These are phyloP conservation scores for Hesperia comma DNA, from an alignment of 2,888 invertebrate genomes.

Conservation along the genomic window DNA sequence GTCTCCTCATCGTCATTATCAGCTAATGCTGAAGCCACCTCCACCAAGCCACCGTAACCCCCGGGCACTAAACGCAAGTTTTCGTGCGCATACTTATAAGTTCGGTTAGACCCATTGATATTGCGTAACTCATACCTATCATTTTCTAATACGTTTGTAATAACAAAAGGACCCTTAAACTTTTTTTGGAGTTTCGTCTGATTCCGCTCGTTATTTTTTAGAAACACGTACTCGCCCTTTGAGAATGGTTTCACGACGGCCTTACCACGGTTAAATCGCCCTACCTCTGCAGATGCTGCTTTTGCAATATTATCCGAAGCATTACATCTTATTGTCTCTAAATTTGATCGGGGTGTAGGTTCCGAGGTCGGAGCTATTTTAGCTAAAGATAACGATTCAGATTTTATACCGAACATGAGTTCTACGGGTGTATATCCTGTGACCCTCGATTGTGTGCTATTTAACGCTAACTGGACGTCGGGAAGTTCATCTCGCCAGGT, in stretches of 20 bases:
- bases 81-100: constrained; percentile 42
- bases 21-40: neutral
- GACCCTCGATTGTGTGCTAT: constrained; percentile 42
- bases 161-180: constrained; percentile 25
- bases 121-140: constrained; percentile 30
- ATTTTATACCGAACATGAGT: constrained; percentile 43
- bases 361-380: neutral
- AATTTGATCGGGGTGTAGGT: constrained; percentile 3
- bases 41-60: constrained; percentile 31
- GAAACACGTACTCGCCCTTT: constrained; percentile 22
- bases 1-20: neutral
- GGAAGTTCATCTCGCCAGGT: constrained; percentile 42
- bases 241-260: constrained; percentile 23
- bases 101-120: constrained; percentile 36
- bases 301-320: constrained; percentile 20
- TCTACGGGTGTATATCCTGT: constrained; percentile 44
- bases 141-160: constrained; percentile 18
- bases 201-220: constrained; percentile 25
- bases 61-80: constrained; percentile 41
- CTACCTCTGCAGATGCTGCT: constrained; percentile 2
- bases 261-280: constrained; percentile 21
- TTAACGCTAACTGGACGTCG: constrained; percentile 45
- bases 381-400: constrained; percentile 34
- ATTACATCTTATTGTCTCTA: constrained; percentile 6
- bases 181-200: constrained; percentile 26